Base-by-base conservation (phyloP, 2,113 vertebrate genomes). In the Smithornis capensis region DNA sequence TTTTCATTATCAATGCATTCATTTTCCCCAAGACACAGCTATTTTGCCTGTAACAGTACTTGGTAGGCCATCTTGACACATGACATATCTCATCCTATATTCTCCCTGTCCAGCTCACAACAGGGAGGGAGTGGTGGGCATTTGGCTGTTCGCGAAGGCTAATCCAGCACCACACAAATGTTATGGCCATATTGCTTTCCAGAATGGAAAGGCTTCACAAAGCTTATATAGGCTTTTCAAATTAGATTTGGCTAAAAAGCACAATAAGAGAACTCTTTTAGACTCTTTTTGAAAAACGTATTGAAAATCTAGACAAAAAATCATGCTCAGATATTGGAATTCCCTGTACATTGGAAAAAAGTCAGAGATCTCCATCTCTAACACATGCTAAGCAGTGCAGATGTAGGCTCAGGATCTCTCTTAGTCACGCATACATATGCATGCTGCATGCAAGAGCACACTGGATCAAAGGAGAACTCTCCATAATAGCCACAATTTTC, bases 151-250 rank as follows among this genome's bases (percentile, higher is more conserved):
- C 12, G 29, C 27, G 35, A 44, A 33, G 40, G 49, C 31, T 49
- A 33, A 47, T 16, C 28, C 42, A 63, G 3, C 0, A 0, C 17
- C n/a, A 33, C 6, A 16, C 31, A 55, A 40, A 29, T 2, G 4
- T n/a, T 52, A 52, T 0, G 10, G n/a, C 9, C 49, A 35, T 1
- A 0, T 35, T 40, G 27, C 31, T 65, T 33, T 44, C 52, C 35
- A 73, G 21, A 38, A 25, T 21, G 18, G 42, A 37, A 77, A 68
- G 7, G 9, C 19, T 60, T 60, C 62, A 28, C 14, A 68, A 52
- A 91, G 24, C 14, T 84, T 45, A 57, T 12, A 9, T 3, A 33
- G 28, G 19, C 23, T 84, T 75, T 75, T n/a, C 10, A 71, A 52
- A 60, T 31, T 47, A 0, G 0, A 3, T 74, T 69, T 67, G 10